phyloP scores from a whole-genome alignment of 2,888 invertebrate species.

The Scaptomyza parva region DNA sequence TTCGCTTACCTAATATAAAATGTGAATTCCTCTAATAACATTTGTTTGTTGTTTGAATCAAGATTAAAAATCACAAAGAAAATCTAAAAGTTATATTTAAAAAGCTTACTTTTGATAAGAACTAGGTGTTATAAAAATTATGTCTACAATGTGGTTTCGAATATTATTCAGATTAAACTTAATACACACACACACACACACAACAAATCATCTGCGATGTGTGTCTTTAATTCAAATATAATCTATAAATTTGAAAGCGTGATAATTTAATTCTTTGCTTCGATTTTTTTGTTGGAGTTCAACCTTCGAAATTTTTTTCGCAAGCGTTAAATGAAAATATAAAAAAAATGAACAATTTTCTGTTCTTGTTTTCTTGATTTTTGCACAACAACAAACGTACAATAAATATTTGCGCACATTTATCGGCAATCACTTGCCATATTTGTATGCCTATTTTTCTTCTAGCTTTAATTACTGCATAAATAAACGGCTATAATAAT shows the following conservation, averaged over 20 bases:
- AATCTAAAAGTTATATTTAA: not conserved
- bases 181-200: no score
- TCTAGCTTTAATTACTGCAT: constrained; percentile 61
- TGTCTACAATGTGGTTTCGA: not conserved
- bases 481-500: constrained; percentile 30
- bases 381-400: constrained; percentile 9
- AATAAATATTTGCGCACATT: constrained; percentile 50
- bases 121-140: not conserved
- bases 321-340: constrained; percentile 36
- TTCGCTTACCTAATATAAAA: not conserved
- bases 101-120: not conserved
- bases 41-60: no score
- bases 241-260: constrained; percentile 26
- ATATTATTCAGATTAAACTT: no score
- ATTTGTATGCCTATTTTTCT: constrained; percentile 57
- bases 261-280: constrained; percentile 43
- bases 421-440: constrained; percentile 54
- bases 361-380: not conserved
- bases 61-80: not conserved
- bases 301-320: constrained; percentile 19
- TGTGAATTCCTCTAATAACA: not conserved
- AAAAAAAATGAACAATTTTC: constrained; percentile 26
- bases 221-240: not conserved
- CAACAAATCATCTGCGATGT: not conserved
- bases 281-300: constrained; percentile 8